Evolutionary conservation across 2,888 invertebrate genomes (phyloP).

Genomic region (Hololepta plana): DNA sequence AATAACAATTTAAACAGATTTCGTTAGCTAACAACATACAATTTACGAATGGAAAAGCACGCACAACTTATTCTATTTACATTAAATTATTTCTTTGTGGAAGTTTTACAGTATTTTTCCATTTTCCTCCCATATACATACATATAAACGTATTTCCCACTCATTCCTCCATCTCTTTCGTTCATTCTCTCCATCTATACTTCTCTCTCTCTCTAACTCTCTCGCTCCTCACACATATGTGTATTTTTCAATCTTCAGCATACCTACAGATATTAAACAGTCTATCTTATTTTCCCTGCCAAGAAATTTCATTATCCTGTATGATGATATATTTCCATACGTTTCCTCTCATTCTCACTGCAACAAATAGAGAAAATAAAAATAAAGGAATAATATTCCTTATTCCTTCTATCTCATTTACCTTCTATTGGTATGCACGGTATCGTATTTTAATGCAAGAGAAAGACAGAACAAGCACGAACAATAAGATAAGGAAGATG

Average conservation of each 20-base stretch:
- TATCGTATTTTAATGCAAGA: too few relatives aligned
- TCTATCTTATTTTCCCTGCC: conserved; percentile 24
- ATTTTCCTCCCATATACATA: conserved; percentile 16
- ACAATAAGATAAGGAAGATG: too few relatives aligned
- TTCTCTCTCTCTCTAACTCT: too few relatives aligned
- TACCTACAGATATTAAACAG: conserved; percentile 25
- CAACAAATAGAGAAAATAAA: conserved; percentile 10
- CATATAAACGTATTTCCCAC: conserved; percentile 13
- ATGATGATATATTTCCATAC: conserved; percentile 25
- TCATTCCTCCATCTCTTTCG: conserved; percentile 1
- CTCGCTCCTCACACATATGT: conserved; percentile 15
- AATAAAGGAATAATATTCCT: conserved; percentile 6
- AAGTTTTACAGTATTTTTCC: conserved; percentile 9
- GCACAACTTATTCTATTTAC: conserved; percentile 9
- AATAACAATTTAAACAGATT: too few relatives aligned
- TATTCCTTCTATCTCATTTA: conserved; percentile 5
- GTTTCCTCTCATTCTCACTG: conserved; percentile 11
- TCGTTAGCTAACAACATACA: too few relatives aligned
- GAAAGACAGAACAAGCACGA: too few relatives aligned
- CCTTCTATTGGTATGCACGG: conserved; percentile 3
- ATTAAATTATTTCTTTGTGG: conserved; percentile 8
- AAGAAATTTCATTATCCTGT: conserved; percentile 26
- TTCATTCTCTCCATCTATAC: conserved; percentile 7
- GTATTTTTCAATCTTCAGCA: conserved; percentile 25
- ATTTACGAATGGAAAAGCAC: too few relatives aligned